Percentiles rank a stretch among this genome's conserved stretches.
phyloP scores from a whole-genome alignment of 1,140 invertebrate genomes.

The Octopus bimaculoides region DNA sequence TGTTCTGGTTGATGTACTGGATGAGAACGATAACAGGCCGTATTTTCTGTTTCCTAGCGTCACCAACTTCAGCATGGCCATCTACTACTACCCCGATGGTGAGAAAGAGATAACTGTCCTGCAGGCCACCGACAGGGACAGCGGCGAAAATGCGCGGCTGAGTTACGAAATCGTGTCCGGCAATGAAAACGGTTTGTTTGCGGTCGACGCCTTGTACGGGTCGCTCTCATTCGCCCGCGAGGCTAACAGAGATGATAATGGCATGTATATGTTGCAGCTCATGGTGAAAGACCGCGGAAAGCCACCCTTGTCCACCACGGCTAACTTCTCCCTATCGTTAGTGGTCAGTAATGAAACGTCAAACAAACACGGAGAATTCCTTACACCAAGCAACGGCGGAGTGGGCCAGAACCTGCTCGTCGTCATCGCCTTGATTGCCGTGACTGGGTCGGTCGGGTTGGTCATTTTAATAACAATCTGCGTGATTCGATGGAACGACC shows the following conservation, averaged over 20 bases:
- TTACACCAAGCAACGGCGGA: neutral
- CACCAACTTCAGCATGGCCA: neutral
- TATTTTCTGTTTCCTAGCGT: constrained; percentile 20
- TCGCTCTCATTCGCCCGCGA: neutral
- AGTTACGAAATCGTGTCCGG: constrained; percentile 86
- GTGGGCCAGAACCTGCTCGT: neutral
- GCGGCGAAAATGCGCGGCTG: constrained; percentile 64
- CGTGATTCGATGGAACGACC: neutral
- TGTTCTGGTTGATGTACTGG: constrained; percentile 34
- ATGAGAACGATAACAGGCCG: constrained; percentile 44
- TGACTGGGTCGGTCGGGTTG: neutral
- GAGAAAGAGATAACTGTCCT: constrained; percentile 35
- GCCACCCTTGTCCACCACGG: neutral
- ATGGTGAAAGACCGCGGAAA: neutral
- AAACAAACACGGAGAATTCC: neutral
- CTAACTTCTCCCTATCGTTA: neutral
- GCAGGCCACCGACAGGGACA: constrained; percentile 53
- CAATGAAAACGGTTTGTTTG: constrained; percentile 80
- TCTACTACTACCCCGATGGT: constrained; percentile 31
- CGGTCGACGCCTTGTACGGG: constrained; percentile 65
- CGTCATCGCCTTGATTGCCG: neutral
- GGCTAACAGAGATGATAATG: neutral
- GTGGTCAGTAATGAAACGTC: neutral
- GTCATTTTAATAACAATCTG: neutral
- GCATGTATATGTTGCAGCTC: neutral